phyloP scores from a whole-genome alignment of 2,888 invertebrate species.

The Tenthredo notha region DNA sequence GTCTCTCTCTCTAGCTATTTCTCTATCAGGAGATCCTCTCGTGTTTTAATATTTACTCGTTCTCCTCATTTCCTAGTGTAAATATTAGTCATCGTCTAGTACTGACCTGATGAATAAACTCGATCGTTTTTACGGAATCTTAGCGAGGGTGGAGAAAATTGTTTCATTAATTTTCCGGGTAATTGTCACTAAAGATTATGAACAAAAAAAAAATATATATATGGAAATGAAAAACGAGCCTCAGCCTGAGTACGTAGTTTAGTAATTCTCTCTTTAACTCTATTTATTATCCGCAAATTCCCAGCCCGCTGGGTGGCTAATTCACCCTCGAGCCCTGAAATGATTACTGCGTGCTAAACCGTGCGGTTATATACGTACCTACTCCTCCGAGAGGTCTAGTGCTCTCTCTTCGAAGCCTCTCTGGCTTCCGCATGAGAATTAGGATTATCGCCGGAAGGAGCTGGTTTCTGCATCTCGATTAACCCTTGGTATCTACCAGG shows the following conservation, averaged over 20 bases:
- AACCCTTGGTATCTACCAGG: not conserved
- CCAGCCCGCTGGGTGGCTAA: constrained; percentile 13
- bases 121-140: not conserved
- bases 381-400: not conserved
- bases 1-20: not conserved
- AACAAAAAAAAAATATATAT: not conserved
- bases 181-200: not conserved
- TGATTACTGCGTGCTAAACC: constrained; percentile 48
- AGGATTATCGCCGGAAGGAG: constrained; percentile 43
- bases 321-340: constrained; percentile 36
- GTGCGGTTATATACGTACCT: constrained; percentile 28
- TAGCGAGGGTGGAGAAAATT: not conserved
- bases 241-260: not conserved
- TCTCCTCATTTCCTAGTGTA: not conserved
- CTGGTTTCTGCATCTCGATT: constrained; percentile 39
- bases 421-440: constrained; percentile 35
- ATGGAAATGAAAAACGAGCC: not conserved
- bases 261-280: constrained; percentile 14
- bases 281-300: constrained; percentile 38
- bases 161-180: no score
- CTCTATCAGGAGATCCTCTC: no score
- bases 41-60: constrained; percentile 3
- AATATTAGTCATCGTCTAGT: not conserved
- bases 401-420: not conserved
- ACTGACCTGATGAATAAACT: not conserved